A percentile compares a stretch with the other conserved stretches of the same genome.
These are phyloP conservation scores for Micronycteris hirsuta DNA, from an alignment of 2,113 vertebrate genomes.

Conservation along the genomic window DNA sequence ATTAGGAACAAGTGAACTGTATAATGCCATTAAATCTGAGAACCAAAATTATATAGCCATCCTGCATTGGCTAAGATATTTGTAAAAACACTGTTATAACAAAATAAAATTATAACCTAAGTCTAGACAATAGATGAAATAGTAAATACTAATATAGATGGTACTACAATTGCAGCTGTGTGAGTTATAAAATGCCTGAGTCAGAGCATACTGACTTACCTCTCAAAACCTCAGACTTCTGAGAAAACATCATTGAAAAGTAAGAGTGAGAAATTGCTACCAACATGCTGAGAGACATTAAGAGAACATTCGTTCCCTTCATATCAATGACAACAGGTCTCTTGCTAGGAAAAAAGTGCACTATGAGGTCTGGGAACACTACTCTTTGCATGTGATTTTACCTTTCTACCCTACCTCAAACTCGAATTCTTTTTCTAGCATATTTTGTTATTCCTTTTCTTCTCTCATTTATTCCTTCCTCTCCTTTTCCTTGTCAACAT, in stretches of 20 bases:
- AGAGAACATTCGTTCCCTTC: background rate
- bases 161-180: background rate
- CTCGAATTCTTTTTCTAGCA: background rate
- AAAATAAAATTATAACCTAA: background rate
- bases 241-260: background rate
- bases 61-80: background rate
- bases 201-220: background rate
- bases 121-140: background rate
- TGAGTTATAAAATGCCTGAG: background rate
- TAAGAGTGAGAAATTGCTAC: background rate
- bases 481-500: background rate
- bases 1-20: background rate
- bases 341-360: background rate
- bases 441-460: background rate
- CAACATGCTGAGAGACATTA: background rate
- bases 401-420: background rate
- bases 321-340: background rate
- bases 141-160: background rate
- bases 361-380: background rate
- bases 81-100: background rate
- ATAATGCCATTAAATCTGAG: background rate
- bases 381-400: too few species aligned
- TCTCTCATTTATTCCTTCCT: background rate
- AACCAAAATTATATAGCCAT: background rate
- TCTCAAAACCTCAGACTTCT: background rate